A percentile compares a stretch with the other conserved stretches of the same genome.
These are phyloP conservation scores for Dasypogon diadema DNA, from an alignment of 2,888 invertebrate species.

Conservation along the genomic window DNA sequence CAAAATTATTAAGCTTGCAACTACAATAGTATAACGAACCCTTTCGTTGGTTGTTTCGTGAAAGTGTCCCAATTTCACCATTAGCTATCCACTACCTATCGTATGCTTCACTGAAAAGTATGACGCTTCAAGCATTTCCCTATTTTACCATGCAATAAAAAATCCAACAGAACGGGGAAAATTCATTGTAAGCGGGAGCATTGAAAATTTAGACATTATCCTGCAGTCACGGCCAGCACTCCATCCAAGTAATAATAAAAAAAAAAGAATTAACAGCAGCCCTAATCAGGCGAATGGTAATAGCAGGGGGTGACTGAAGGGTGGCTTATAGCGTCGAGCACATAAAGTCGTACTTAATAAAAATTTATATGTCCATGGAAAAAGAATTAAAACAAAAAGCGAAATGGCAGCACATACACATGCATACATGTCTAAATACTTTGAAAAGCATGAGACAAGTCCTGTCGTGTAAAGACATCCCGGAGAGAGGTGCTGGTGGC, in stretches of 20 bases:
- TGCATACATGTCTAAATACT: neutral
- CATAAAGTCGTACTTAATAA: constrained; percentile 50
- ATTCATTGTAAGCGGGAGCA: constrained; percentile 23
- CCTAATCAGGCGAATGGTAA: neutral
- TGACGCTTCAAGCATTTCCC: too few species aligned
- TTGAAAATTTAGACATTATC: constrained; percentile 24
- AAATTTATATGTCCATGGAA: constrained; percentile 50
- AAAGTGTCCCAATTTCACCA: too few species aligned
- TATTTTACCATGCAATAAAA: too few species aligned
- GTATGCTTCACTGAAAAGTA: too few species aligned
- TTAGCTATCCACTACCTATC: too few species aligned
- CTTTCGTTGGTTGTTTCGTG: too few species aligned
- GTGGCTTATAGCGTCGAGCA: constrained; percentile 41
- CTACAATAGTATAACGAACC: too few species aligned
- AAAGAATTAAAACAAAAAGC: constrained; percentile 43
- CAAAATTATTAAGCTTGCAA: too few species aligned
- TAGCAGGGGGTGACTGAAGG: neutral
- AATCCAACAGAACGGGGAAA: too few species aligned
- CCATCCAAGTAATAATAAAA: neutral
- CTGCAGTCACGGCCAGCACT: constrained; percentile 3
- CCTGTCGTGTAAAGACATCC: constrained; percentile 34
- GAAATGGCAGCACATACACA: constrained; percentile 27
- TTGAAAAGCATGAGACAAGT: constrained; percentile 49
- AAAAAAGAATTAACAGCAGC: constrained; percentile 17
- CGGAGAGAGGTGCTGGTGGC: constrained; percentile 6